Conservation (phyloP, 1,140 invertebrate genomes). For the Cylas formicarius region DNA sequence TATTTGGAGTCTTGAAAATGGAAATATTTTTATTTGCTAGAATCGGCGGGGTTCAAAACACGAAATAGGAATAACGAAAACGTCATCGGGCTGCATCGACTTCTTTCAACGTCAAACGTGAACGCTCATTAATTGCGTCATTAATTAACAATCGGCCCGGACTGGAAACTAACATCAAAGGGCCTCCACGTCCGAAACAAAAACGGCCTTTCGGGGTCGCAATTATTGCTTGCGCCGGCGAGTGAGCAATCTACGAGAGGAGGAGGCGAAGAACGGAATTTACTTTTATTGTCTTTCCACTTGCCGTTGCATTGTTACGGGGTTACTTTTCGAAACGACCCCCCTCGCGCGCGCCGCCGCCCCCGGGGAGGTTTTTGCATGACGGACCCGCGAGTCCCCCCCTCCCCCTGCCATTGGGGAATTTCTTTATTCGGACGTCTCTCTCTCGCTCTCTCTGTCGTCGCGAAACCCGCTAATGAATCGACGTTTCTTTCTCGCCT, state of each 20-base stretch:
- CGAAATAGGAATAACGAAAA: too few relatives aligned
- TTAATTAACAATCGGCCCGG: too few relatives aligned
- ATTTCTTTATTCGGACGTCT: conserved; percentile 29
- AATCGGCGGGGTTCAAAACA: too few relatives aligned
- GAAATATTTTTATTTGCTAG: too few relatives aligned
- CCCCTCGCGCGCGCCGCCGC: neutral
- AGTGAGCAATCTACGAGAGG: conserved; percentile 22
- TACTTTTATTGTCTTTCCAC: conserved; percentile 19
- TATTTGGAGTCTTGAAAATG: too few relatives aligned
- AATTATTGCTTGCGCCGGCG: conserved; percentile 23
- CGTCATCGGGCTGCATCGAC: too few relatives aligned
- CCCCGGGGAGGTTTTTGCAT: conserved; percentile 18
- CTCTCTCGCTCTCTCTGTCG: conserved; percentile 25
- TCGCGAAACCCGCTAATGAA: conserved; percentile 26
- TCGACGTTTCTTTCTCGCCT: conserved; percentile 19
- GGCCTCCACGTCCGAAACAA: too few relatives aligned
- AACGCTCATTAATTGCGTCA: too few relatives aligned
- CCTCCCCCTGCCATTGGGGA: conserved; percentile 21
- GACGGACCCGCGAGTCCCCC: conserved; percentile 18
- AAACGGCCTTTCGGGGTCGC: conserved; percentile 16
- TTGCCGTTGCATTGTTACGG: conserved; percentile 22
- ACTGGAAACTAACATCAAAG: too few relatives aligned
- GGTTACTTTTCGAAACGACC: conserved; percentile 13
- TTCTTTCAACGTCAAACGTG: too few relatives aligned
- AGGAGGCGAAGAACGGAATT: conserved; percentile 13